A percentile compares a stretch with the other conserved stretches of the same genome.
Evolutionary conservation across 2,797 vertebrate genomes (phyloP).

Genomic region (Oreonectes daqikongensis): DNA sequence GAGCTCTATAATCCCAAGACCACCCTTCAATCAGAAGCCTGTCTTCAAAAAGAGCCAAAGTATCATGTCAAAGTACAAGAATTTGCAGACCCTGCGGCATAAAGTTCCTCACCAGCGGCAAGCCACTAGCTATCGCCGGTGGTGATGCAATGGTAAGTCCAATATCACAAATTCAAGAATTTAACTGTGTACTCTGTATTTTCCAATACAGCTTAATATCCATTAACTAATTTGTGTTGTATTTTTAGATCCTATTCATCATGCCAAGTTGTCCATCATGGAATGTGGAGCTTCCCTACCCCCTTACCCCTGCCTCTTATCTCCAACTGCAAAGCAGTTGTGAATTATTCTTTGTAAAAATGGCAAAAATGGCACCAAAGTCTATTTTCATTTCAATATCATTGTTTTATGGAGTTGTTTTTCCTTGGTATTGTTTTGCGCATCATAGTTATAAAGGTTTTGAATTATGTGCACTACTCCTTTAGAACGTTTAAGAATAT

Average conservation of each 20-base stretch:
- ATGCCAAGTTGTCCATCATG: background rate
- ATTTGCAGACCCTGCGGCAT: conserved; percentile 76
- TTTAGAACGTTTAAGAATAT: background rate
- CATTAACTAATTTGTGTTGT: background rate
- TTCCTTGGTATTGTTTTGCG: background rate
- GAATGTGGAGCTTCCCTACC: background rate
- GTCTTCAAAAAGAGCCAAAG: conserved; percentile 76
- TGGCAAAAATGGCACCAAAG: conserved; percentile 6
- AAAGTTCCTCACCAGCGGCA: conserved; percentile 56
- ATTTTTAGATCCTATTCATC: conserved; percentile 3
- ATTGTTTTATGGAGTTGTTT: background rate
- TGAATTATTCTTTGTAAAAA: conserved; percentile 13
- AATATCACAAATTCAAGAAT: background rate
- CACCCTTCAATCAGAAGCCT: conserved; percentile 72
- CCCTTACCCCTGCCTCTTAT: background rate
- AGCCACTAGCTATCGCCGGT: conserved; percentile 58
- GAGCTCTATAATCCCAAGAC: conserved; percentile 73
- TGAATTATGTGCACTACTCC: background rate
- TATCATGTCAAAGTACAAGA: conserved; percentile 81
- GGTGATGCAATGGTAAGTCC: conserved; percentile 40
- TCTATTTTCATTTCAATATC: background rate
- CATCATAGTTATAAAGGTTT: background rate
- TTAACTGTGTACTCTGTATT: background rate
- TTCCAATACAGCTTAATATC: background rate
- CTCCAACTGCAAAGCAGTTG: background rate